phyloP scores from a whole-genome alignment of 2,113 vertebrate genomes.

The Pomatorhinus ruficollis region DNA sequence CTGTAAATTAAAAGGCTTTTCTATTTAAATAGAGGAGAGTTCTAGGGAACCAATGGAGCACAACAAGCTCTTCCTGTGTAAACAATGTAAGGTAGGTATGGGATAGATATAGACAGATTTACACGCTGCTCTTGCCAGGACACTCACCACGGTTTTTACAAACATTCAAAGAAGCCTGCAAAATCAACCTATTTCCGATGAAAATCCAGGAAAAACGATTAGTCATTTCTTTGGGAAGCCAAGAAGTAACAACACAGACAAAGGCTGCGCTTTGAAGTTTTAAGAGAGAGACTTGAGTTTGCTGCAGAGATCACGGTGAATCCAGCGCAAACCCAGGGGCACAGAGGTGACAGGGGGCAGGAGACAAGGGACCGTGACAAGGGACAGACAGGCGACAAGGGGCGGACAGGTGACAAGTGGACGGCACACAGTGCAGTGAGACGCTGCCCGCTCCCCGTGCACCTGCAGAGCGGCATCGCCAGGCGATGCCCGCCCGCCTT shows the following conservation, averaged over 20 bases:
- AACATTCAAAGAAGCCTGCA: neutral
- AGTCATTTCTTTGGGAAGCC: neutral
- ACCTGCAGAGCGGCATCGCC: neutral
- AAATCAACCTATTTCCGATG: neutral
- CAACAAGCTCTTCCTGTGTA: neutral
- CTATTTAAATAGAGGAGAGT: neutral
- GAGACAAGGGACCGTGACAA: too few relatives aligned
- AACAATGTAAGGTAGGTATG: fast-evolving
- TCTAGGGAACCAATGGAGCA: neutral
- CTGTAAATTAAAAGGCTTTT: neutral
- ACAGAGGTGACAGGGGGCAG: too few relatives aligned
- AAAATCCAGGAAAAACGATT: neutral
- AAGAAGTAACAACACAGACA: neutral
- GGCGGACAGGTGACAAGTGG: neutral
- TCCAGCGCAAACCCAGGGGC: too few relatives aligned
- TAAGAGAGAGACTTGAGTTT: fast-evolving
- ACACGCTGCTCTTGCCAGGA: neutral
- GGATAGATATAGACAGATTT: too few relatives aligned
- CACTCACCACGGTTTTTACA: neutral
- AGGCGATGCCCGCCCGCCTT: neutral
- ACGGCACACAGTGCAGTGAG: neutral
- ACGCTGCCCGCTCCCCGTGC: neutral
- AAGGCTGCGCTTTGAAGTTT: neutral
- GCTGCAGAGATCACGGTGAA: neutral
- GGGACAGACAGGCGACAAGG: neutral